Evolutionary conservation across 92 coral and sea anemone species (phyloP).

Genomic region (Parazoanthus darwini): DNA sequence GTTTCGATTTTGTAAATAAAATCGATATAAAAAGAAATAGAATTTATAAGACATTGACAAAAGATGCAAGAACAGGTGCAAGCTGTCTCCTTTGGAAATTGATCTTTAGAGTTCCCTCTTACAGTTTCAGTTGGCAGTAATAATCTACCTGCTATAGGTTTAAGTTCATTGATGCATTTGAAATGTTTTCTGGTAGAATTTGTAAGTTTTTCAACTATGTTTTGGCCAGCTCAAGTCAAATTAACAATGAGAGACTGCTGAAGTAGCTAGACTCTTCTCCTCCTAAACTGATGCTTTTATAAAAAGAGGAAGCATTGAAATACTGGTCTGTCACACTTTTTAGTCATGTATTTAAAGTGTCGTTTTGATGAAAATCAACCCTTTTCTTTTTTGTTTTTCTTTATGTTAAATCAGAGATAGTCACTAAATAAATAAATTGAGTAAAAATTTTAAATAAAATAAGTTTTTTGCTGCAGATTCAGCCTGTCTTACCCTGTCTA

Average conservation of each 20-base stretch:
- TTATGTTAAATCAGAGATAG: no score
- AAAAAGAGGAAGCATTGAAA: no score
- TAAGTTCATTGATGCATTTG: neutral
- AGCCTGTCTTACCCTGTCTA: no score
- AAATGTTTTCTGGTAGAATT: neutral
- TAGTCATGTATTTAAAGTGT: no score
- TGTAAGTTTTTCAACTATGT: neutral
- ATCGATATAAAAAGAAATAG: neutral
- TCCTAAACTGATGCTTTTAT: neutral
- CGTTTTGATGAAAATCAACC: no score
- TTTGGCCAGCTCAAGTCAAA: neutral
- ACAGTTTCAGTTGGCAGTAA: neutral
- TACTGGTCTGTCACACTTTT: no score
- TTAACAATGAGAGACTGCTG: no score
- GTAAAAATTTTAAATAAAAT: no score
- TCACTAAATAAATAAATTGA: no score
- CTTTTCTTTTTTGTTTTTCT: no score
- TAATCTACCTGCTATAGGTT: neutral
- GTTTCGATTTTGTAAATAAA: neutral
- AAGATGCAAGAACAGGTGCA: neutral
- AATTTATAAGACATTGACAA: neutral
- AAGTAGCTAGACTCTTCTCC: neutral
- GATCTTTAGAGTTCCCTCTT: neutral
- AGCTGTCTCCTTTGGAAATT: neutral
- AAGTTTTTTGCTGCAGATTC: no score